Base-by-base conservation (phyloP, 2,797 vertebrate genomes). In the Trachops cirrhosus region DNA sequence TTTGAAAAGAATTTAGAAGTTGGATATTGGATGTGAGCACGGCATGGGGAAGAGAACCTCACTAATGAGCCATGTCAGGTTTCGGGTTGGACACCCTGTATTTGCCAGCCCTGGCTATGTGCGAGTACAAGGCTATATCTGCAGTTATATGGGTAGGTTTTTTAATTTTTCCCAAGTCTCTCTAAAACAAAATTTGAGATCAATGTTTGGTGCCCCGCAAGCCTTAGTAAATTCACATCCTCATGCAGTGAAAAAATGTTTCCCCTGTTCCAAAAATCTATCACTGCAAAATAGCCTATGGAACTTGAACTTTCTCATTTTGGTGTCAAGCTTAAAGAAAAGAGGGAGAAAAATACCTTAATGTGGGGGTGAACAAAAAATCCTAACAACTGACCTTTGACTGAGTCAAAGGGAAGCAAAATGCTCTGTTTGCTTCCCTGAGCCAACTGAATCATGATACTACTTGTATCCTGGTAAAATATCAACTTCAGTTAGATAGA, bases 321-420 rank as follows among this genome's bases (percentile, higher is more conserved):
- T 64, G 21, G 44, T 85, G 48, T 93, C 68, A 93, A 94, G 41
- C 4, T 67, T 74, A 86, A 83, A 92, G 37, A 77, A 68, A 71
- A 91, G 37, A 57, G n/a, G 85, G 91, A 86, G 57, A 9, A 18
- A 52, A 71, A 52, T 54, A 54, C 48, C 37, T 96, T 52, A n/a
- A 22, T 1, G 6, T 57, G 37, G 24, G 10, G 9, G 91, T 77
- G 73, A 82, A 59, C 46, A 84, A n/a, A 96, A 48, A 68, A 91
- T 89, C 59, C 57, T 95, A 64, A 57, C 34, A 89, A 44, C 22
- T 91, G 70, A 96, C 39, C 41, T 94, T 71, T 70, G 77, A 24
- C 19, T 82, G 52, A 59, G 29, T 22, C 57, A 59, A 59, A 59
- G 57, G 57, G 24, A 59, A 68, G 32, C 39, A 94, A 96, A 84